Conservation (phyloP, 2,888 invertebrate species). For the Strigamia maritima region DNA sequence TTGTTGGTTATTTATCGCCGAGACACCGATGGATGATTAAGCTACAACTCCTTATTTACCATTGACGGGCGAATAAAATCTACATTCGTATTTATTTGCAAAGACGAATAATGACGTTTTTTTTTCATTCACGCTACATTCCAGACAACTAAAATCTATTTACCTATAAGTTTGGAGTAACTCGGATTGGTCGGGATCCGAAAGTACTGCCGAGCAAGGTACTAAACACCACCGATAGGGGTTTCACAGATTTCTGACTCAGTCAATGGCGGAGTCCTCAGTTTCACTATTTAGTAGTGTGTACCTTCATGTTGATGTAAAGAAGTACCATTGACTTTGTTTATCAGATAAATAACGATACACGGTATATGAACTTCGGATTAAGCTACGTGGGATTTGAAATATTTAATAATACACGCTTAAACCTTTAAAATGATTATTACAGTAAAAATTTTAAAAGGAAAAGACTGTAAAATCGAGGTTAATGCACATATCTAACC, state of each 20-base stretch:
- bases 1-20: too few species aligned
- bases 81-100: too few species aligned
- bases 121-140: too few species aligned
- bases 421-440: background rate
- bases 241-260: background rate
- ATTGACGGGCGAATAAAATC: too few species aligned
- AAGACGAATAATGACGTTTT: too few species aligned
- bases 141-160: too few species aligned
- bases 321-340: background rate
- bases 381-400: background rate
- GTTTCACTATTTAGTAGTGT: background rate
- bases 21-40: too few species aligned
- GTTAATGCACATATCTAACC: background rate
- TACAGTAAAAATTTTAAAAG: constrained; percentile 27
- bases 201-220: too few species aligned
- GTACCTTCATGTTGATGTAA: background rate
- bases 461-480: constrained; percentile 8
- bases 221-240: background rate
- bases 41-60: too few species aligned
- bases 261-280: background rate
- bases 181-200: too few species aligned
- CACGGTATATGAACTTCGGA: background rate
- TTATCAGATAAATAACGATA: background rate
- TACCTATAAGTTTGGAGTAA: too few species aligned
- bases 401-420: background rate